Evolutionary conservation across 2,888 invertebrate species (phyloP), one percentile per base, ranked within the genome.

Genomic region (Harpalus rubripes): DNA sequence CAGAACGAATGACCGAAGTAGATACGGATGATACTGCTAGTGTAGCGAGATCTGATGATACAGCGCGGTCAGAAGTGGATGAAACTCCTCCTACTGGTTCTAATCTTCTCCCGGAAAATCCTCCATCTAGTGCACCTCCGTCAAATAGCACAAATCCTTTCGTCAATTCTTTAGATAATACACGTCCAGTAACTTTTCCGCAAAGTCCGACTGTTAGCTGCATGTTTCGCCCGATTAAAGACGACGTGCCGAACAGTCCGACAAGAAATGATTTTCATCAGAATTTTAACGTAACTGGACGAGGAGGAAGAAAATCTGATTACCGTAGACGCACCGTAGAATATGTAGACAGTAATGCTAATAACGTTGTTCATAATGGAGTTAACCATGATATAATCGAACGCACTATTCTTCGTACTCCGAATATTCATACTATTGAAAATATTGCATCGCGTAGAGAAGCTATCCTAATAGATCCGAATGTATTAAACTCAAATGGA

Each of bases 1-100:
- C 98, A 18, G 97, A 98, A 88, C 94, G 98, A 85, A 93, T 98
- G 88, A 96, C 96, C 0, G 98, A 98, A 92, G 96, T 92, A 89
- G 85, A 85, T 68, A 91, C 90, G 0, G 91, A 91, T 84, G 91
- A 91, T 85, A 90, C 90, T 0, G 89, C 89, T 86, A 95, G 95
- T 85, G 94, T 95, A 18, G 94, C 95, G 10, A 93, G 96, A 86
- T 96, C 96, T 0, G 97, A 97, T 90, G 96, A 96, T 87, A 95
- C 95, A 87, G 95, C 95, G 2, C 90, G 93, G 86, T 93, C 93
- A 0, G 93, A 94, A 88, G 90, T 91, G n/a, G 92, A 92, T 87
- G 92, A 92, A 85, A 90, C 91, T 6, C 89, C 91, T 61, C 89
- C 90, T 16, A 59, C 81, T 16, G 80, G 58, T 32, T 63, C 81